Base-by-base conservation (phyloP, 64 coral and sea anemone species). In the Stichodactyla mertensii region DNA sequence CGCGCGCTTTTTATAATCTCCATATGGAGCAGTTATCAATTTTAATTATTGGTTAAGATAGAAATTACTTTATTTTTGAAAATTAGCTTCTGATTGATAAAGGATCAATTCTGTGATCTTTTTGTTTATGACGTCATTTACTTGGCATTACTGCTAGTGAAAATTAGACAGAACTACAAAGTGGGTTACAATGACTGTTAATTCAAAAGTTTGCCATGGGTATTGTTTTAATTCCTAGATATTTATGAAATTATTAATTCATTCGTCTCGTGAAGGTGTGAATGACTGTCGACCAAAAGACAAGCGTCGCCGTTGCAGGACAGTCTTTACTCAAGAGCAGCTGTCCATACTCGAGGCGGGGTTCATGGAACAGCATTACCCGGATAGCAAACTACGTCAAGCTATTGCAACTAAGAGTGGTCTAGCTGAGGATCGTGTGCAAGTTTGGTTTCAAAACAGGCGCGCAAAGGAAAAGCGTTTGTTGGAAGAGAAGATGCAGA, bases 401-500 rank as follows among this genome's bases (percentile, higher is more conserved):
- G 26, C 89, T 22, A 93, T 96, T 27, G 91, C 94, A 9, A 87
- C 60, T 24, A 96, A 90, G 77, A 93, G 87, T 26, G 94, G 91
- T 6, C 71, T 96, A 16, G 87, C 83, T 45, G 94, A 96, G 54
- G 94, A 96, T 64, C 91, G 94, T 57, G 88, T 96, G 9, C 94
- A 96, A 53, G 94, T 96, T 70, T 96, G 94, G 94, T 96, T 96
- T 80, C 94, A 96, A 67, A 96, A 96, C 86, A 92, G 94, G 64
- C 91, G 94, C 0, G 94, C 94, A 5, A 96, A 96, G 78, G 94
- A 96, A 87, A 96, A 96, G 80, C 85, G 94, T 45, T 69, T 87
- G 45, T 6, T 92, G 18, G 94, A 92, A 15, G 94, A 96, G 55
- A 96, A 84, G 55, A 74, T 92, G 19, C 70, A 91, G n/a, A 27